Percentiles rank a stretch among this genome's conserved stretches.
These are phyloP conservation scores for Pristionchus exspectatus DNA, from an alignment of 2,888 invertebrate species.

Conservation along the genomic window DNA sequence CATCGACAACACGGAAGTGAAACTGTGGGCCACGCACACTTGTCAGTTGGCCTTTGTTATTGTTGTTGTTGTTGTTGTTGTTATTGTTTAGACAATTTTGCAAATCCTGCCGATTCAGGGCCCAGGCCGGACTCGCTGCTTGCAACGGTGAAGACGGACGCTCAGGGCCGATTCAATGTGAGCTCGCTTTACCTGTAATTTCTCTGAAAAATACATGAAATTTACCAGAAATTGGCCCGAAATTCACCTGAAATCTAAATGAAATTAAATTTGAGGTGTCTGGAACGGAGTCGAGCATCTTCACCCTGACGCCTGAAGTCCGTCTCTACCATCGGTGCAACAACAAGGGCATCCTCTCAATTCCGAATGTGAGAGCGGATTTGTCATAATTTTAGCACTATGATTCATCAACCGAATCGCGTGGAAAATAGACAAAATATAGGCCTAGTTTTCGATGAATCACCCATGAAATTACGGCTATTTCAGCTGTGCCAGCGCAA, in stretches of 20 bases:
- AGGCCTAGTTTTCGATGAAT: too few species aligned
- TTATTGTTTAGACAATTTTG: neutral
- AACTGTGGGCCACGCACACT: neutral
- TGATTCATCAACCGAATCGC: too few species aligned
- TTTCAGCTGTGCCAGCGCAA: slow-evolving; percentile 50
- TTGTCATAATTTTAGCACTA: too few species aligned
- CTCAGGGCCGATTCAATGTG: slow-evolving; percentile 42
- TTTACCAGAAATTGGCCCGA: neutral
- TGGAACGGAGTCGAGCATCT: neutral
- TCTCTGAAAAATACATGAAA: too few species aligned
- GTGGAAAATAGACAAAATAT: too few species aligned
- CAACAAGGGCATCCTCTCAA: slow-evolving; percentile 12
- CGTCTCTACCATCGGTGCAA: slow-evolving; percentile 48
- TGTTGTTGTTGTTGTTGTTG: neutral
- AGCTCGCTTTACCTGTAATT: too few species aligned
- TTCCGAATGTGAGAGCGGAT: neutral
- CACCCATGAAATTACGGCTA: too few species aligned
- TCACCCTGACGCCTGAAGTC: slow-evolving; percentile 2
- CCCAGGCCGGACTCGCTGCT: slow-evolving; percentile 21
- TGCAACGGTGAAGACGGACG: neutral
- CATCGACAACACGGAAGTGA: slow-evolving; percentile 1
- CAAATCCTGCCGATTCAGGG: neutral
- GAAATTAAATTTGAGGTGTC: neutral
- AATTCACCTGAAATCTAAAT: neutral
- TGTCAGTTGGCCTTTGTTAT: neutral